Base-by-base conservation (phyloP, 53 echinoderm and acorn worm genomes). In the Astropecten irregularis region DNA sequence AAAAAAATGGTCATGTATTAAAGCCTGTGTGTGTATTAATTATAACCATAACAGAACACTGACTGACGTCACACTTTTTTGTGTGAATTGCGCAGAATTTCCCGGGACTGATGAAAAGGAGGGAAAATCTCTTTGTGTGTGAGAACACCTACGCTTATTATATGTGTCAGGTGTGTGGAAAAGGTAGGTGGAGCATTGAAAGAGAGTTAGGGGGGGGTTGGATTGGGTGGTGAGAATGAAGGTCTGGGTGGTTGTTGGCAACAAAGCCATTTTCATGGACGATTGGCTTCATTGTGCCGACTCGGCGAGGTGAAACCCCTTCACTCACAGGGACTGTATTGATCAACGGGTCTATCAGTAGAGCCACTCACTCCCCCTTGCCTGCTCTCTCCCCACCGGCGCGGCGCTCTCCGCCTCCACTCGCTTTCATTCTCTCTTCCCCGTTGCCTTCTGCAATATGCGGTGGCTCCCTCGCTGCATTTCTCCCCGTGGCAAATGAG, bases 211-310 rank as follows among this genome's bases (percentile, higher is more conserved):
- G 66, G 33, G 22, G 22, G 66, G 34, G 21, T 33, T 46, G 29
- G 32, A 40, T 37, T 20, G 79, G 28, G 36, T 10, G 47, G 32
- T 46, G 46, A 32, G 79, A 42, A 44, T 2, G 47, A 21, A 57
- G 76, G 40, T 48, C 49, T 61, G 44, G 4, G 29, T 20, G 39
- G 38, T 11, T 40, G 35, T 23, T 14, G 13, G n/a, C 59, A 46
- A 79, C 76, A 76, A 79, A 44, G 79, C 60, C 62, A 62, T 44
- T 79, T 79, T 79, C 49, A 79, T 48, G 21, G 44, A 16, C 11
- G 61, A 62, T 79, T 48, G 62, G 47, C 20, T 20, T 7, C 29
- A 47, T 79, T 79, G 62, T 79, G 79, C 18, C 16, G 31, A 47
- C 6, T 18, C 79, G 47, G 47, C 36, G 48, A 47, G 30, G 79